Conservation (phyloP, 2,113 vertebrate species). For the Ovis canadensis region DNA sequence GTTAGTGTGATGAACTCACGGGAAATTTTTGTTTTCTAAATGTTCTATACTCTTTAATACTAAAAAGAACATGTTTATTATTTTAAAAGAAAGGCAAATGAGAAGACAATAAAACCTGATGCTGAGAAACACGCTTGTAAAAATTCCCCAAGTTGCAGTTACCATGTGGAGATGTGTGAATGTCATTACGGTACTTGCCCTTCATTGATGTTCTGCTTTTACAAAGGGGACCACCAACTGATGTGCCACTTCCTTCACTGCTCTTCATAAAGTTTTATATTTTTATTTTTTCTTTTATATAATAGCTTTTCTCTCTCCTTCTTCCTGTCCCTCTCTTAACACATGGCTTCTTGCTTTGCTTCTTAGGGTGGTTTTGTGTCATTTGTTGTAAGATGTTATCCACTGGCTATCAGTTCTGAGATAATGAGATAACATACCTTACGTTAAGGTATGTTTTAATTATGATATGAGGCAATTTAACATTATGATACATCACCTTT, state of each 20-base stretch:
- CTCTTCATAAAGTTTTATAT: not conserved
- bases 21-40: not conserved
- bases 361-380: not conserved
- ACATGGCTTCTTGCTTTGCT: not conserved
- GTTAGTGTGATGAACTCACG: not conserved
- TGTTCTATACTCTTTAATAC: not conserved
- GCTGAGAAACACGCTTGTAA: not conserved
- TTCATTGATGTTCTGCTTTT: not conserved
- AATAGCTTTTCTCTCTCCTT: not conserved
- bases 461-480: not conserved
- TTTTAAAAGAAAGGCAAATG: not conserved
- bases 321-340: not conserved
- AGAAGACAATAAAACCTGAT: not conserved
- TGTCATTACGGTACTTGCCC: not conserved
- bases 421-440: not conserved
- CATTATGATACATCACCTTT: not conserved
- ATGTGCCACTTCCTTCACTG: not conserved
- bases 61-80: not conserved
- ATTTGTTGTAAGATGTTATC: constrained; percentile 11
- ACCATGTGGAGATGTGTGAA: not conserved
- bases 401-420: not conserved
- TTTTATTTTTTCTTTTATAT: not conserved
- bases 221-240: not conserved
- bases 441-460: not conserved
- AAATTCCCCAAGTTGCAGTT: not conserved